Conservation (phyloP, 2,888 invertebrate genomes). For the Campoplex capitator region DNA sequence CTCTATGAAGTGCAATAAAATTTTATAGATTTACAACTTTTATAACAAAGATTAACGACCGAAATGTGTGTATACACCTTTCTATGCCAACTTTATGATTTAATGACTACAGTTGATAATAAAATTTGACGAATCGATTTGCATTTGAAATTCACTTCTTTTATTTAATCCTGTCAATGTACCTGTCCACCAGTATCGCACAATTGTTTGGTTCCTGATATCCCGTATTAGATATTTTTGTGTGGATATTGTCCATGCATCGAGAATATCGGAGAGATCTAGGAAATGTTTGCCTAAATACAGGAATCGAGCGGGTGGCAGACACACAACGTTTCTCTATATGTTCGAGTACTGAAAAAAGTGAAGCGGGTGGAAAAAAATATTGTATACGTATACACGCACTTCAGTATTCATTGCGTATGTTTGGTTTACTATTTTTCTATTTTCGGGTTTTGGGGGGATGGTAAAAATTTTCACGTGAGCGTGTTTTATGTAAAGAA, state of each 20-base stretch:
- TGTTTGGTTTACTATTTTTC: constrained; percentile 15
- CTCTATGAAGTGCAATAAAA: neutral
- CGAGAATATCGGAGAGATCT: constrained; percentile 16
- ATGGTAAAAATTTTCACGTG: constrained; percentile 36
- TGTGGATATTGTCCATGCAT: neutral
- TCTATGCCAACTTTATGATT: neutral
- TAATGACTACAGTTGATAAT: neutral
- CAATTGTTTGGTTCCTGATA: constrained; percentile 18
- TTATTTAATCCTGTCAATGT: neutral
- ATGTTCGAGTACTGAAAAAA: neutral
- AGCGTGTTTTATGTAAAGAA: neutral
- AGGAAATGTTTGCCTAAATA: constrained; percentile 44
- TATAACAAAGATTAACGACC: neutral
- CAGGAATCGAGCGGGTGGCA: constrained; percentile 19
- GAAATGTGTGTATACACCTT: neutral
- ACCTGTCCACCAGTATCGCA: neutral
- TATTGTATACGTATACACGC: neutral
- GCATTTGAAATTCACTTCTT: neutral
- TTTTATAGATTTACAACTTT: neutral
- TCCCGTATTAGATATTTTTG: constrained; percentile 13
- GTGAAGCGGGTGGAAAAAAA: constrained; percentile 1
- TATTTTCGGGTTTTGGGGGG: constrained; percentile 39
- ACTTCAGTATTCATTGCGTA: constrained; percentile 33
- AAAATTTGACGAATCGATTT: neutral
- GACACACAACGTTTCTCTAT: constrained; percentile 24